Conservation (phyloP, 2,113 vertebrate species). For the Terrapene triunguis region DNA sequence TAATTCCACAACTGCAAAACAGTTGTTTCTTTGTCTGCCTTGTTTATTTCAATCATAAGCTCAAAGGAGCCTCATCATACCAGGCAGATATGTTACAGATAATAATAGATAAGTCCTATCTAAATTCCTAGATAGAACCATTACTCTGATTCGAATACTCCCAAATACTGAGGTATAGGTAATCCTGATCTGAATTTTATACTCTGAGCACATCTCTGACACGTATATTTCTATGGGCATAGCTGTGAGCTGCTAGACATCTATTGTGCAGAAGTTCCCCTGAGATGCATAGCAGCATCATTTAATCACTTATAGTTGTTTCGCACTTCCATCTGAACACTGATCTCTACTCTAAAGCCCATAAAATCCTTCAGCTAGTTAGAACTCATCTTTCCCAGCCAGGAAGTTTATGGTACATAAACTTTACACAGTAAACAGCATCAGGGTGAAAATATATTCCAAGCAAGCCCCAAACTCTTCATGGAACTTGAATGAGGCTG, state of each 20-base stretch:
- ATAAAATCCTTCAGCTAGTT: neutral
- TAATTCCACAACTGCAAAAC: neutral
- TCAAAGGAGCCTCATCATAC: neutral
- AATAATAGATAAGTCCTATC: neutral
- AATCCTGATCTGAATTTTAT: neutral
- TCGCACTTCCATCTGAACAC: neutral
- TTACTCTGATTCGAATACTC: neutral
- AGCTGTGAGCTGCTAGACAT: neutral
- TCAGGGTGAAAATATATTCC: neutral
- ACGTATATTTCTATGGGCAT: neutral
- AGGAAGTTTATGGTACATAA: neutral
- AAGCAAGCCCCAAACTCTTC: neutral
- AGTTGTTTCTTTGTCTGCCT: neutral
- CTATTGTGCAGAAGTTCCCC: neutral
- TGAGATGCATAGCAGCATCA: neutral
- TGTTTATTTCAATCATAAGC: neutral
- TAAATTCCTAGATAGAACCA: neutral
- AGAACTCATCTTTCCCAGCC: neutral
- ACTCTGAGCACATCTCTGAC: neutral
- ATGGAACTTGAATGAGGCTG: fast-evolving
- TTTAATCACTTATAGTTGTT: neutral
- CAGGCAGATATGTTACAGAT: neutral
- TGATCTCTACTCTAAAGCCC: neutral
- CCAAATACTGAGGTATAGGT: neutral
- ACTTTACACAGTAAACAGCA: neutral